A percentile compares a stretch with the other conserved stretches of the same genome.
Conservation (phyloP, 1,140 invertebrate species). For the Macrostomum lignano region DNA sequence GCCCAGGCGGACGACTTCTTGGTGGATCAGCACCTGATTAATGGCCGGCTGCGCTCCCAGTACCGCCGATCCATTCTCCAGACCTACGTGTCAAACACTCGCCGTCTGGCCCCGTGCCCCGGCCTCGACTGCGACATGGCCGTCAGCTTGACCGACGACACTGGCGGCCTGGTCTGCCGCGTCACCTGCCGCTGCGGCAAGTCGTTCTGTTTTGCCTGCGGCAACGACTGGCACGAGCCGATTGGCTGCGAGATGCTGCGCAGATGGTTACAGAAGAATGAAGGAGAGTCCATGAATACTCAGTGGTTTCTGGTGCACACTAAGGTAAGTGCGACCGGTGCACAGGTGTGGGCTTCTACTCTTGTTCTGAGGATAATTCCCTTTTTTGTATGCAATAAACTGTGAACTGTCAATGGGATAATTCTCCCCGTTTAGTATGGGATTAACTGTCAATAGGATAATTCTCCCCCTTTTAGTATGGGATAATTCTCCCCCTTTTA, state of each 20-base stretch:
- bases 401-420: too few relatives aligned
- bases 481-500: too few relatives aligned
- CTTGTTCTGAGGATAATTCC: too few relatives aligned
- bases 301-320: slow-evolving; percentile 99
- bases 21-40: slow-evolving; percentile 41
- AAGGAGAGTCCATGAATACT: slow-evolving; percentile 91
- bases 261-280: slow-evolving; percentile 96
- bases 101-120: slow-evolving; percentile 78
- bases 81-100: slow-evolving; percentile 93
- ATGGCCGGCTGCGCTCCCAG: neutral
- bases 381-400: too few relatives aligned
- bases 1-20: slow-evolving; percentile 83
- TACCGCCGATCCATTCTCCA: slow-evolving; percentile 39
- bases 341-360: too few relatives aligned
- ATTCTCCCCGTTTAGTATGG: too few relatives aligned
- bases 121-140: slow-evolving; percentile 81
- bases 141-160: too few relatives aligned
- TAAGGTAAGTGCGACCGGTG: too few relatives aligned
- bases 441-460: too few relatives aligned
- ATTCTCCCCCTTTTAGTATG: too few relatives aligned
- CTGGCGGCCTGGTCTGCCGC: too few relatives aligned
- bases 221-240: slow-evolving; percentile 94
- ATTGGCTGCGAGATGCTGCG: slow-evolving; percentile 67
- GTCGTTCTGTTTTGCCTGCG: slow-evolving; percentile 48
- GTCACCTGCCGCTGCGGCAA: too few relatives aligned